Percentiles rank a stretch among this genome's conserved stretches.
These are phyloP conservation scores for Campoletis sonorensis DNA, from an alignment of 1,140 invertebrate species.

Conservation along the genomic window DNA sequence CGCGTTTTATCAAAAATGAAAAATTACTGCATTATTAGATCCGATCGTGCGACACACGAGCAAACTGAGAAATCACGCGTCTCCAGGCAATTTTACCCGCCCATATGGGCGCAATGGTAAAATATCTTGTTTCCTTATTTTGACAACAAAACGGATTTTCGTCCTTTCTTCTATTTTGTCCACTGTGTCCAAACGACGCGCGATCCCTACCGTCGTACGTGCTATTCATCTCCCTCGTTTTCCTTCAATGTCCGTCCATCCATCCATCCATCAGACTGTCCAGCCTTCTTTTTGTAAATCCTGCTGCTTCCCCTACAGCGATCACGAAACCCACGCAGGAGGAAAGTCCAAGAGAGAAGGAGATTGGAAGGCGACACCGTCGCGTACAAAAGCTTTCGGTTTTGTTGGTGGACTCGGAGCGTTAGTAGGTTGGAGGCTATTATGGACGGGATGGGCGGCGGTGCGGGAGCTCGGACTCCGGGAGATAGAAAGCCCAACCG, in stretches of 20 bases:
- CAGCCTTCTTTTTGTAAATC: slow-evolving; percentile 28
- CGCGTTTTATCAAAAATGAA: no score
- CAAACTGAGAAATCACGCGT: no score
- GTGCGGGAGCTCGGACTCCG: not conserved
- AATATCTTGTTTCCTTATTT: no score
- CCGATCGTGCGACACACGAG: no score
- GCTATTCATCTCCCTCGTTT: no score
- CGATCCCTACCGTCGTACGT: no score
- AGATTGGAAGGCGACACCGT: not conserved
- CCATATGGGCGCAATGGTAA: no score
- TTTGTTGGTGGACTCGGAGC: slow-evolving; percentile 8
- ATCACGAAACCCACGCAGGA: not conserved
- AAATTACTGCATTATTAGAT: no score
- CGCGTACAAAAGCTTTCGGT: not conserved
- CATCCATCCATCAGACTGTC: slow-evolving; percentile 23
- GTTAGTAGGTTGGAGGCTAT: slow-evolving; percentile 17
- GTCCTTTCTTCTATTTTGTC: no score
- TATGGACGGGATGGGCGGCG: slow-evolving; percentile 20
- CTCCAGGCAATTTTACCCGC: no score
- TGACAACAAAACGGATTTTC: no score
- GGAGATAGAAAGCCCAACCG: slow-evolving; percentile 6
- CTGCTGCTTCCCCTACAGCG: not conserved
- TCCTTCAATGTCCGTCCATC: not conserved
- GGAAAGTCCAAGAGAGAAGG: not conserved
- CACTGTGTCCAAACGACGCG: no score